phyloP scores from a whole-genome alignment of 2,113 vertebrate genomes.

The Micronisus gabar region DNA sequence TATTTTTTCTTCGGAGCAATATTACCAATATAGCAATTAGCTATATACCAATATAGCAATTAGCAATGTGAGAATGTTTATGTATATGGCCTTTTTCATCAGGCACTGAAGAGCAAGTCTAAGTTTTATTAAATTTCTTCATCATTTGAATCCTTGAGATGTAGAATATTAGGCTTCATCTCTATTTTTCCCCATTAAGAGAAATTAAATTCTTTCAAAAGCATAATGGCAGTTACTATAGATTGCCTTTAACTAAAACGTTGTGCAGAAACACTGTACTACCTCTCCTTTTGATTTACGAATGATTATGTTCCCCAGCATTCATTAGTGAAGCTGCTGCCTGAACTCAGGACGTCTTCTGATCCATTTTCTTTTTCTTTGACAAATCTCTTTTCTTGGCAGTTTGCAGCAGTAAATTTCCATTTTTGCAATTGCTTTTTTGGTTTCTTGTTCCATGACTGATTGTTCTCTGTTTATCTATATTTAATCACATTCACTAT shows the following conservation, averaged over 20 bases:
- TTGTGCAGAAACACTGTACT: neutral
- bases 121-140: neutral
- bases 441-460: slow-evolving; percentile 2
- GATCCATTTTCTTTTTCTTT: neutral
- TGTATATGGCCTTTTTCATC: neutral
- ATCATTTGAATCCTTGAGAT: neutral
- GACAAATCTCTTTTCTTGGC: neutral
- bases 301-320: neutral
- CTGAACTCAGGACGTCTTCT: neutral
- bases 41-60: no score
- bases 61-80: neutral
- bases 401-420: neutral
- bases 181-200: neutral
- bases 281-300: neutral
- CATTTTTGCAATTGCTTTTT: slow-evolving; percentile 16
- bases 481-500: slow-evolving; percentile 10
- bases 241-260: neutral
- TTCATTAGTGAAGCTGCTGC: neutral
- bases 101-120: neutral
- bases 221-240: neutral
- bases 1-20: neutral
- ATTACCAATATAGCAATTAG: neutral
- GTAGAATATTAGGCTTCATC: neutral
- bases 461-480: neutral
- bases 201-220: neutral